These are phyloP conservation scores for Cosmopolites sordidus DNA, from an alignment of 2,888 invertebrate species.

Conservation along the genomic window DNA sequence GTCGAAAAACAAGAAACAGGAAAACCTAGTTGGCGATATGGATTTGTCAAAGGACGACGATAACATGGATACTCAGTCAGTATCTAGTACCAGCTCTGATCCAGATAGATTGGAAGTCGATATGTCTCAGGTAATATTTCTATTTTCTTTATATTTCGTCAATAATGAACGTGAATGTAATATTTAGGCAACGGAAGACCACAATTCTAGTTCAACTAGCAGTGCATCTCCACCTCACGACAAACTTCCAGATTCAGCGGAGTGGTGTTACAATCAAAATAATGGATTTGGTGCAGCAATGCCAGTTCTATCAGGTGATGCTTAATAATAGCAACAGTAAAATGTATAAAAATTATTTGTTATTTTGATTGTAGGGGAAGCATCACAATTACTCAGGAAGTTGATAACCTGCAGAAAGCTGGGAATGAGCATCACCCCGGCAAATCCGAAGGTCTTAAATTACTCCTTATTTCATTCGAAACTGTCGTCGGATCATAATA, in stretches of 20 bases:
- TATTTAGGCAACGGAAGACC: slow-evolving; percentile 43
- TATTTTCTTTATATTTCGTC: neutral
- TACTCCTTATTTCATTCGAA: slow-evolving; percentile 32
- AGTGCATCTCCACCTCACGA: slow-evolving; percentile 42
- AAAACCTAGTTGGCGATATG: slow-evolving; percentile 32
- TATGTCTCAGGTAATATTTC: slow-evolving; percentile 50
- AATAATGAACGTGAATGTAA: neutral
- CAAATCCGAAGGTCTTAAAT: slow-evolving; percentile 40
- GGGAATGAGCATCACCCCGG: slow-evolving; percentile 60
- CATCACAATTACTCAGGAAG: slow-evolving; percentile 69
- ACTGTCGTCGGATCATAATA: slow-evolving; percentile 9
- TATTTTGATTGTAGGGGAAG: slow-evolving; percentile 65
- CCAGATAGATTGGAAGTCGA: slow-evolving; percentile 72
- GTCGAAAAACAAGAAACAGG: slow-evolving; percentile 40
- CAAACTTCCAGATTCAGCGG: slow-evolving; percentile 42
- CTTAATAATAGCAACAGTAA: neutral
- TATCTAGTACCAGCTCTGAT: slow-evolving; percentile 69
- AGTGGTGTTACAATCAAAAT: slow-evolving; percentile 43
- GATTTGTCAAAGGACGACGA: slow-evolving; percentile 47
- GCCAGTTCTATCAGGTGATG: slow-evolving; percentile 22
- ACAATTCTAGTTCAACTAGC: slow-evolving; percentile 44
- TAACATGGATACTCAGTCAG: slow-evolving; percentile 42
- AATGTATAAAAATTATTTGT: neutral
- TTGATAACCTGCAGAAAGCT: slow-evolving; percentile 73
- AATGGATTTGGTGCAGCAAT: slow-evolving; percentile 20